These are phyloP conservation scores for Teleiodes luculella DNA, from an alignment of 2,888 invertebrate genomes.

Conservation along the genomic window DNA sequence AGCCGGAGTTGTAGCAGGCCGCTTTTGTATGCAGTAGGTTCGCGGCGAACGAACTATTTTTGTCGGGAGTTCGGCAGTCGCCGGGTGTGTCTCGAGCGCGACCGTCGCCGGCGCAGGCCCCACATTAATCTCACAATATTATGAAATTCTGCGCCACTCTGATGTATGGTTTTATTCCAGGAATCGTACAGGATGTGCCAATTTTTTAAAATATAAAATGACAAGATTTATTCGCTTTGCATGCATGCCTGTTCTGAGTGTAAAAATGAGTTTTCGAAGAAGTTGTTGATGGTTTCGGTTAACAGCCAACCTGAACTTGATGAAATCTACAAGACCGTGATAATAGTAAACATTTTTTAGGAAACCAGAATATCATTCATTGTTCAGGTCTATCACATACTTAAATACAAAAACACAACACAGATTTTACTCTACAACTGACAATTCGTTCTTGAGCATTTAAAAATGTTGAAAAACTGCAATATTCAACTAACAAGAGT, in stretches of 20 bases:
- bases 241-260: background rate
- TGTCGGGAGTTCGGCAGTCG: constrained; percentile 40
- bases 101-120: constrained; percentile 21
- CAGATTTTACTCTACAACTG: too few species aligned
- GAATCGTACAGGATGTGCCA: background rate
- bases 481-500: too few species aligned
- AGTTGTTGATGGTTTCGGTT: background rate
- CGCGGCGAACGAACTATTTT: constrained; percentile 62
- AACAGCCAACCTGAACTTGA: background rate
- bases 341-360: too few species aligned
- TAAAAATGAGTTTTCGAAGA: background rate
- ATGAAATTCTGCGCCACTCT: constrained; percentile 19
- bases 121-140: constrained; percentile 13
- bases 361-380: too few species aligned
- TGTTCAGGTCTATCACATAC: too few species aligned
- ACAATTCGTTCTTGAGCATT: too few species aligned
- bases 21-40: constrained; percentile 72
- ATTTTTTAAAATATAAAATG: background rate
- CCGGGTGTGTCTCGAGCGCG: constrained; percentile 38
- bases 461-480: too few species aligned
- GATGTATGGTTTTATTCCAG: constrained; percentile 17
- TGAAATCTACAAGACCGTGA: background rate
- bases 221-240: background rate
- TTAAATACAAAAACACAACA: too few species aligned
- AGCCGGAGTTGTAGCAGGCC: constrained; percentile 59